Evolutionary conservation across 2,113 vertebrate species (phyloP), one percentile per base, ranked within the genome.

Genomic region (Leptocoma aspasia): DNA sequence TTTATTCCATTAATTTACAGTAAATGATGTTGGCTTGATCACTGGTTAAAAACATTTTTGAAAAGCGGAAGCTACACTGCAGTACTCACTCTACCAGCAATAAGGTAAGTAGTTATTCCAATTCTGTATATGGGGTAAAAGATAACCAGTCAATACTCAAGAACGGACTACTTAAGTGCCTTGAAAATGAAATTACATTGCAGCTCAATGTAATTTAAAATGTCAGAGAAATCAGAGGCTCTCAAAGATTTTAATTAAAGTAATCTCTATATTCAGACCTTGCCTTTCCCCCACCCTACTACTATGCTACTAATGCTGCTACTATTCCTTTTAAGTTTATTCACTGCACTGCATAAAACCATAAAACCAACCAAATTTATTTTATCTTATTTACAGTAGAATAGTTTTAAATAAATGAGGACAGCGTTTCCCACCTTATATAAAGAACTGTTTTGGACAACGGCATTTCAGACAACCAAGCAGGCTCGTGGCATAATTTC

Each of bases 231-330:
- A 94, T 86, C 78, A 93, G 82, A 84, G 37, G 31, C 64, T 69
- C 75, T 83, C 54, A n/a, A 37, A 88, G 90, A 94, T 91, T 92
- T 95, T 93, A 96, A 95, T 96, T 97, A 94, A 92, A 92, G 39
- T 45, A 82, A 85, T 88, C 71, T 87, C 54, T 82, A 19, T 10
- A 52, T 87, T 61, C 64, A 86, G 64, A 69, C 57, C 31, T 81
- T 65, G 72, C 12, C 37, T 60, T 50, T 49, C 59, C 13, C 50
- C 47, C 31, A 80, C 39, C 42, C 71, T 63, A n/a, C n/a, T n/a
- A n/a, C n/a, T n/a, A n/a, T n/a, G n/a, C n/a, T n/a, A n/a, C n/a
- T n/a, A n/a, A n/a, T n/a, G 28, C 45, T 93, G 16, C 39, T 70
- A 64, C n/a, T 86, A 73, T 8, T 90, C 37, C 61, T 88, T 81